Base-by-base conservation (phyloP, 2,797 vertebrate genomes). In the Enoplosus armatus region DNA sequence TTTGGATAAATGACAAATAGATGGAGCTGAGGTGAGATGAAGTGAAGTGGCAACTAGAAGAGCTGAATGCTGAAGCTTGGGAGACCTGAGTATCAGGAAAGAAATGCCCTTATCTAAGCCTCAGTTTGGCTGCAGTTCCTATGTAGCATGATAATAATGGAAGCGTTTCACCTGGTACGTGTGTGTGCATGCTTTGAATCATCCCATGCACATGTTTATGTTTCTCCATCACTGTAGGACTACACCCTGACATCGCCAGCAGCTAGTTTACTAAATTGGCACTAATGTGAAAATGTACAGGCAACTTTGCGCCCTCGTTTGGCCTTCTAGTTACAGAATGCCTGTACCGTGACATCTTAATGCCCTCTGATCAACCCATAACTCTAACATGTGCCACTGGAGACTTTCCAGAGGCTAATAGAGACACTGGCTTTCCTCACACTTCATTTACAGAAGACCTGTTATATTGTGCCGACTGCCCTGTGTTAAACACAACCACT, bases 351-450 rank as follows among this genome's bases (percentile, higher is more conserved):
- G 50, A 72, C 60, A 85, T 72, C 80, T 75, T 48, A 68, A 60
- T 67, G 56, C 33, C 61, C 64, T 70, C 54, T 70, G 73, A 75
- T 83, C 58, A 68, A 6, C 58, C 63, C 50, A 61, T 70, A 75
- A 72, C 53, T 37, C 35, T 51, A 48, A 39, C 75, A 63, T 59
- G 48, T 74, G 72, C 89, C 37, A 88, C 96, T 31, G 82, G 89
- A 85, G 93, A 94, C 43, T 90, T 95, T 55, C 95, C 93, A 35
- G 72, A 83, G 0, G 81, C 95, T 72, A 97, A 97, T 87, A 83
- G 90, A 82, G 92, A 95, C 76, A 96, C 95, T 96, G 75, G 93
- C 95, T 68, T 96, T 95, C 82, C 94, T 96, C 78, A 95, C 96
- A 85, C 89, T 96, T 80, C 95, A 96, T 70, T 90, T 96, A 24